These are phyloP conservation scores for Diadophis punctatus DNA, from an alignment of 2,113 vertebrate species.

Conservation along the genomic window DNA sequence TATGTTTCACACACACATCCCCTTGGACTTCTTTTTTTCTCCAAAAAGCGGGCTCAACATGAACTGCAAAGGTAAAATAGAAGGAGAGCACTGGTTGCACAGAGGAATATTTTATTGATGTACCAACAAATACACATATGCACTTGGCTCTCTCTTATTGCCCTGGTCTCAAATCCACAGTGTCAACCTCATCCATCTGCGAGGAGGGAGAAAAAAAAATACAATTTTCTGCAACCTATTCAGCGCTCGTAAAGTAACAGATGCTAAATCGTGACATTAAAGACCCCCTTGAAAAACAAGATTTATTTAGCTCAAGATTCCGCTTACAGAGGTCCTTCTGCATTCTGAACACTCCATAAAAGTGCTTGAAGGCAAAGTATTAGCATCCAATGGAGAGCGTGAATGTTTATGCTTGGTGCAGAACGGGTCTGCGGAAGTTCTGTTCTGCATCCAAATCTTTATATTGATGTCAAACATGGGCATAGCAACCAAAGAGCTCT, in stretches of 20 bases:
- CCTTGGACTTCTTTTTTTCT: neutral
- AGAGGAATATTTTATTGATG: neutral
- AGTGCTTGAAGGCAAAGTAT: conserved; percentile 38
- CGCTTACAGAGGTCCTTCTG: conserved; percentile 14
- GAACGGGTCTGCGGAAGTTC: conserved; percentile 34
- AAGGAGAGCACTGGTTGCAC: neutral
- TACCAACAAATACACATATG: neutral
- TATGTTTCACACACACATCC: too few relatives aligned
- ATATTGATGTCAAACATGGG: neutral
- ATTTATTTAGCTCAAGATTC: conserved; percentile 48
- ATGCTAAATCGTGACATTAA: conserved; percentile 43
- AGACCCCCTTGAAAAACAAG: conserved; percentile 45
- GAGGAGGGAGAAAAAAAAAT: neutral
- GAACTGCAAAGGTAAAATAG: neutral
- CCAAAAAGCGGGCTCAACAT: neutral
- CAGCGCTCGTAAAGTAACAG: conserved; percentile 32
- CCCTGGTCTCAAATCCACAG: conserved; percentile 48
- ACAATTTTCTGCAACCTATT: conserved; percentile 39
- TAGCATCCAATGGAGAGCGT: neutral
- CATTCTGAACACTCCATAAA: conserved; percentile 20
- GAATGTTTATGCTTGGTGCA: conserved; percentile 2
- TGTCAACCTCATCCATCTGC: neutral
- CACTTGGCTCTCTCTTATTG: conserved; percentile 6
- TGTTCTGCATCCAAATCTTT: neutral
- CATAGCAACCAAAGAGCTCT: neutral